phyloP scores from a whole-genome alignment of 2,797 vertebrate genomes.

The Graptemys geographica region DNA sequence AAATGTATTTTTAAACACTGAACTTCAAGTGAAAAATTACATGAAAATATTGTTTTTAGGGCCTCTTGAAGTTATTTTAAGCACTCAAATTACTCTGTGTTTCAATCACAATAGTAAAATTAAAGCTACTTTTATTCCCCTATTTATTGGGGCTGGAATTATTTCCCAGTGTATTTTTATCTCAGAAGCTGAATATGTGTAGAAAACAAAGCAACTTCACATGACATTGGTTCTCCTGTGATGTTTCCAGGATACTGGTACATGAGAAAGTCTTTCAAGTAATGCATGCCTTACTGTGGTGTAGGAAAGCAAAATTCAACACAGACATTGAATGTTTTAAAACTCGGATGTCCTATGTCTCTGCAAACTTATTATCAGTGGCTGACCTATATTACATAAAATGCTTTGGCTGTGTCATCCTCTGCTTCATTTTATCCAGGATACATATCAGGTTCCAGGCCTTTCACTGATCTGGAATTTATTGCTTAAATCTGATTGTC shows the following conservation, averaged over 20 bases:
- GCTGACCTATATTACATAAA: background rate
- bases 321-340: background rate
- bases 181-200: background rate
- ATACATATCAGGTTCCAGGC: background rate
- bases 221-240: background rate
- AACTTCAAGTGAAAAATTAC: background rate
- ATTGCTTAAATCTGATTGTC: conserved; percentile 57
- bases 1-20: background rate
- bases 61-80: conserved; percentile 23
- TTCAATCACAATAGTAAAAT: background rate
- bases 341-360: background rate
- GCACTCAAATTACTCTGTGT: background rate
- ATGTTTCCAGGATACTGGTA: background rate
- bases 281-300: background rate
- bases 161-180: background rate
- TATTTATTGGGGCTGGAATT: background rate
- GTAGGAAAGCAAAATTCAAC: conserved; percentile 11
- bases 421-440: conserved; percentile 30
- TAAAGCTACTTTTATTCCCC: background rate
- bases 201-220: conserved; percentile 38
- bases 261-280: conserved; percentile 4
- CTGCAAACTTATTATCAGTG: conserved; percentile 22
- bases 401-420: background rate
- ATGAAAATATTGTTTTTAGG: background rate
- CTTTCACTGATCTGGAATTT: conserved; percentile 59